Conservation (phyloP, 2,888 invertebrate genomes). For the Eilema caniola region DNA sequence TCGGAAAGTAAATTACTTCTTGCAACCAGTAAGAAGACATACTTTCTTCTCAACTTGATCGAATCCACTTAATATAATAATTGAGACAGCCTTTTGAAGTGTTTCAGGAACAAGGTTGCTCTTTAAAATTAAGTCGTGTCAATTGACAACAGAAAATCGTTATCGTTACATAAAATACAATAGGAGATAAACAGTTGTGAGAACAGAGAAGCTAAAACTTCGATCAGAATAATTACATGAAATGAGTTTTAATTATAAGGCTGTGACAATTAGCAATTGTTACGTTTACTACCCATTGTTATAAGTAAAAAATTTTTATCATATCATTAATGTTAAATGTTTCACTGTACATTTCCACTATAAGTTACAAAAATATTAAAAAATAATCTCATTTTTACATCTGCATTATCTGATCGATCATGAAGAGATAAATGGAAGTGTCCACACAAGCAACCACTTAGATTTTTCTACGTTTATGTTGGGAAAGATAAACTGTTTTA, state of each 20-base stretch:
- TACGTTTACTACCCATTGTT: slow-evolving; percentile 47
- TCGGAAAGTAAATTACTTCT: slow-evolving; percentile 11
- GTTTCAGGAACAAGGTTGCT: not conserved
- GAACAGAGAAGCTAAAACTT: slow-evolving; percentile 30
- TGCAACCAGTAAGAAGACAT: slow-evolving; percentile 1
- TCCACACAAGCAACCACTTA: too few relatives aligned
- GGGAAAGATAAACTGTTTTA: too few relatives aligned
- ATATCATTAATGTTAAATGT: slow-evolving; percentile 5
- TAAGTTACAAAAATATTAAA: slow-evolving; percentile 4
- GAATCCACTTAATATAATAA: not conserved
- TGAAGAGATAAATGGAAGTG: too few relatives aligned
- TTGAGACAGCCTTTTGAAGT: not conserved
- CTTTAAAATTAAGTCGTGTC: slow-evolving; percentile 5
- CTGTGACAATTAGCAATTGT: slow-evolving; percentile 51
- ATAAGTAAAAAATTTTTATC: slow-evolving; percentile 23
- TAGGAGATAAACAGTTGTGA: slow-evolving; percentile 30
- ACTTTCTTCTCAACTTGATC: slow-evolving; percentile 3
- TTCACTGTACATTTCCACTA: slow-evolving; percentile 21
- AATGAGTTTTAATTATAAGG: slow-evolving; percentile 47
- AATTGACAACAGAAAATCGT: slow-evolving; percentile 1
- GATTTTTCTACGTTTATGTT: too few relatives aligned
- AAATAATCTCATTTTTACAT: not conserved
- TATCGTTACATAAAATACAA: slow-evolving; percentile 37
- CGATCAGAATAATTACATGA: slow-evolving; percentile 42
- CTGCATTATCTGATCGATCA: not conserved